Base-by-base conservation (phyloP, 2,113 vertebrate species). In the Sorex fumeus region DNA sequence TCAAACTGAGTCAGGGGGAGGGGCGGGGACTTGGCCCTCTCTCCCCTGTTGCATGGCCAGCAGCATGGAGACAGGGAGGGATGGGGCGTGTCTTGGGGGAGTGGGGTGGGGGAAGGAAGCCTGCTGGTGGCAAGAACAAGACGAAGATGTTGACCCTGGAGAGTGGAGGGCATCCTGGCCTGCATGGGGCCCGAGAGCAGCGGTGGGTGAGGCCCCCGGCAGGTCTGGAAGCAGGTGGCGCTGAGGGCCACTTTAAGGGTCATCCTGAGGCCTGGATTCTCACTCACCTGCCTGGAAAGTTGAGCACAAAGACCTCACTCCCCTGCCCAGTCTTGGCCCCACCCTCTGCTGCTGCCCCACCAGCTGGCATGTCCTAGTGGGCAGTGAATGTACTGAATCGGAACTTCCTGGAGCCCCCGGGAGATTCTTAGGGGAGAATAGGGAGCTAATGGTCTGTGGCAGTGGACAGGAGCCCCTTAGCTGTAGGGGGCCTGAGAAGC, bases 1-100 rank as follows among this genome's bases (percentile, higher is more conserved):
- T 84, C 64, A 74, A 87, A 80, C 79, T 91, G 91, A 94, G 89
- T 86, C 80, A 91, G 87, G 74, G 62, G 66, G 50, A 34, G 78
- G 2, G 15, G 34, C 82, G 36, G 78, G 78, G 43, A 67, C 75
- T 79, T 87, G 47, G 47, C 82, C 74, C 34, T 78, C 18, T 6
- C 12, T 78, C 19, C 81, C 69, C 9, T 11, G n/a, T 84, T 53
- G 32, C 69, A 57, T 62, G 8, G 50, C 81, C 45, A 10, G 50
- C 83, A 60, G 86, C 53, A 57, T 2, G 0, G 64, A 69, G 30
- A 60, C 57, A 30, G 67, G 45, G 53, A 32, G 50, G 69, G 19
- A 64, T 12, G 62, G 15, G 30, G 40, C 30, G 27, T 40, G 60
- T 85, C 71, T 50, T 57, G 47, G 34, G 21, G 28, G 30, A 30